A percentile compares a stretch with the other conserved stretches of the same genome.
Evolutionary conservation across 2,113 vertebrate genomes (phyloP).

Genomic region (Triplophysa siluroides): DNA sequence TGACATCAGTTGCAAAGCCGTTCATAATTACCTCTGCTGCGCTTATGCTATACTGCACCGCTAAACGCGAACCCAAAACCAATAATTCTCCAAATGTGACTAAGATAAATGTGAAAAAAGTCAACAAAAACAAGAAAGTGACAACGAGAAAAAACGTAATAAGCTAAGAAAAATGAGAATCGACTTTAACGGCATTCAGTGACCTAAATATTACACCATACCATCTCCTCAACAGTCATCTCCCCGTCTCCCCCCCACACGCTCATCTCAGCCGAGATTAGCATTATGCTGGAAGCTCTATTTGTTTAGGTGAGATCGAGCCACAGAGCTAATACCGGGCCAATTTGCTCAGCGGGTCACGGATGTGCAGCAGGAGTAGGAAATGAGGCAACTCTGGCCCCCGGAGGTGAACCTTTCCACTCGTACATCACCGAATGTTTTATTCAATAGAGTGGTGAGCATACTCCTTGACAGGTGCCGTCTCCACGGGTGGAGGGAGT

Average conservation of each 20-base stretch:
- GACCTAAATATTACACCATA: constrained; percentile 73
- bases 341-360: constrained; percentile 79
- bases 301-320: constrained; percentile 78
- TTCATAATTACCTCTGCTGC: not conserved
- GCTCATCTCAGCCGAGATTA: constrained; percentile 73
- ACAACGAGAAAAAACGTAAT: constrained; percentile 3
- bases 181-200: constrained; percentile 56
- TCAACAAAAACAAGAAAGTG: constrained; percentile 34
- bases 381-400: constrained; percentile 76
- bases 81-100: not conserved
- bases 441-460: constrained; percentile 77
- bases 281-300: constrained; percentile 72
- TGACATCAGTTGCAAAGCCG: constrained; percentile 7
- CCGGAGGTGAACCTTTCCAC: constrained; percentile 73
- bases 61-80: not conserved
- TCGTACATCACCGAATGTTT: constrained; percentile 81
- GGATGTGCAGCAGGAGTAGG: constrained; percentile 72
- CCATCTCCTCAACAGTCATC: constrained; percentile 53
- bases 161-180: constrained; percentile 37
- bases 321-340: constrained; percentile 77
- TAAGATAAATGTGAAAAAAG: not conserved
- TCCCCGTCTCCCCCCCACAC: constrained; percentile 58
- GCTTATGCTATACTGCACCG: not conserved
- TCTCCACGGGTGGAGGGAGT: constrained; percentile 60
- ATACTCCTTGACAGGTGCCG: constrained; percentile 74